Conservation (phyloP, 2,113 vertebrate species). For the Gallinago paraguaiae region DNA sequence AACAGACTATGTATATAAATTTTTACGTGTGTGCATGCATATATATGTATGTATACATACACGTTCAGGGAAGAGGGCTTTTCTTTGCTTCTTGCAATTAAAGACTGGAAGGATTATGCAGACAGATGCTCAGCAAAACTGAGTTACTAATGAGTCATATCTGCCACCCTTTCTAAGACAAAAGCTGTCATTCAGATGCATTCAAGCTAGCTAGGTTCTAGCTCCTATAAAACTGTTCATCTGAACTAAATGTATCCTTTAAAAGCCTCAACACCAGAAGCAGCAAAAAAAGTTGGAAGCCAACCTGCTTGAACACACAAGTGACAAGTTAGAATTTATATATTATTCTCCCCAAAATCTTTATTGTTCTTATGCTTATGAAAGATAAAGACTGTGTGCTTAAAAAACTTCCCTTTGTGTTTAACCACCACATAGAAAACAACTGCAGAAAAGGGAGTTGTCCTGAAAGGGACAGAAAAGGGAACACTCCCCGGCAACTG, state of each 20-base stretch:
- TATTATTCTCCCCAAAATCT: not conserved
- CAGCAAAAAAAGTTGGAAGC: not conserved
- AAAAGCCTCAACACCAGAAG: not conserved
- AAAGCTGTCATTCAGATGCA: conserved; percentile 34
- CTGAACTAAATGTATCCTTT: not conserved
- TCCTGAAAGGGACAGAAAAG: not conserved
- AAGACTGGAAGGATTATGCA: conserved; percentile 36
- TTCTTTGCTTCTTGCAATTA: conserved; percentile 6
- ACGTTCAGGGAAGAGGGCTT: not conserved
- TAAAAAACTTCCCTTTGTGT: not conserved
- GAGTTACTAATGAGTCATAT: conserved; percentile 40
- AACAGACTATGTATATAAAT: not conserved
- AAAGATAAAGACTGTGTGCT: not conserved
- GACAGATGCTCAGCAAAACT: conserved; percentile 42
- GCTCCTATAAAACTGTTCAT: not conserved
- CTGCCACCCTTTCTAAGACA: conserved; percentile 20
- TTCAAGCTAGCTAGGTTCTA: not conserved
- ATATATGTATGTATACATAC: not conserved
- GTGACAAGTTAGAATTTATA: not conserved
- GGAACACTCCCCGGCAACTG: not conserved
- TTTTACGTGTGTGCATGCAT: not conserved
- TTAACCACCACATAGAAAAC: not conserved
- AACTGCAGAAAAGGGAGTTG: not conserved
- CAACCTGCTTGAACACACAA: not conserved
- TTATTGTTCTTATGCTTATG: not conserved